Base-by-base conservation (phyloP, 1,140 invertebrate species). In the Trialeurodes vaporariorum region DNA sequence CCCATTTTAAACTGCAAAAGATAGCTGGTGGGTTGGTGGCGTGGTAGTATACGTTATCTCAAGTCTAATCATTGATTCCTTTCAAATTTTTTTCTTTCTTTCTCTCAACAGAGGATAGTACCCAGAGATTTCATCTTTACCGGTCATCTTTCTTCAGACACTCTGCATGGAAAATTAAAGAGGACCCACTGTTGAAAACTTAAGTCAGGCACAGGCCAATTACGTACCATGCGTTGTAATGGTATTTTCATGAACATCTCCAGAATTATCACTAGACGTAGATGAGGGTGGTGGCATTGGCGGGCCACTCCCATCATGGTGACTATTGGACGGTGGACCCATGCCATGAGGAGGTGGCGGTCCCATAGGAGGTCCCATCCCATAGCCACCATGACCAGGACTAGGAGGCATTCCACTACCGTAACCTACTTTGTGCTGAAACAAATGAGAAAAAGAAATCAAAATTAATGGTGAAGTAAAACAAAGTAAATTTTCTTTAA, bases 391-490 rank as follows among this genome's bases (percentile, higher is more conserved):
- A 65, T 69, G 78, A 17, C 73, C 71, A 25, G 73, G 74, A 67
- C 72, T 74, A 27, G 80, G 80, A 25, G 84, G 83, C 59, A 85
- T 81, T 49, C 82, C 81, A 67, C 81, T 79, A 75, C 75, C 80
- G 75, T 83, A 83, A 70, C 83, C 81, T 74, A 84, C 81, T 77
- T 86, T 85, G 75, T 86, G 83, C 77, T 86, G 82, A 72, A 84
- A 78, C 25, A 70, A 68, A 70, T 65, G 25, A 61, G 5, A 61
- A 23, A 61, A 11, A 61, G 5, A 11, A 61, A 23, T 24, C 61
- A 63, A n/a, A n/a, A n/a, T n/a, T n/a, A n/a, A n/a, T n/a, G n/a
- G n/a, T n/a, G n/a, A n/a, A n/a, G n/a, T n/a, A n/a, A n/a, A n/a
- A n/a, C n/a, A n/a, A n/a, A n/a, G n/a, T n/a, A n/a, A n/a, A n/a